phyloP scores from a whole-genome alignment of 2,797 vertebrate species.

The Danionella dracula region DNA sequence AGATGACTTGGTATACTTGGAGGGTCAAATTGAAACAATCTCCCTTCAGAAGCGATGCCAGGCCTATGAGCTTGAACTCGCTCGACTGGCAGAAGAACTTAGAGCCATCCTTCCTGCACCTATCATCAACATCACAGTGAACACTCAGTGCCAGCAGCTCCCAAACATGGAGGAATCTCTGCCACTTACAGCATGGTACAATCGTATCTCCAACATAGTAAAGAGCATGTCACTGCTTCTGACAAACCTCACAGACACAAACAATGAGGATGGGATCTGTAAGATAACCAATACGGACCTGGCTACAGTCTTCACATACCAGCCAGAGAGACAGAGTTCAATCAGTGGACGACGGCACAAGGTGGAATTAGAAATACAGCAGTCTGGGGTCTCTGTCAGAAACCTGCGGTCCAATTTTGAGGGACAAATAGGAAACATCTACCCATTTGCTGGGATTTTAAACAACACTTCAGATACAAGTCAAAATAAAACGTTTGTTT shows the following conservation, averaged over 20 bases:
- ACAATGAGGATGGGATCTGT: constrained; percentile 44
- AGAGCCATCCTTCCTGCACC: constrained; percentile 80
- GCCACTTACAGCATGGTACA: constrained; percentile 78
- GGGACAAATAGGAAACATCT: constrained; percentile 61
- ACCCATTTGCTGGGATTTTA: constrained; percentile 62
- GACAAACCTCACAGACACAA: constrained; percentile 58
- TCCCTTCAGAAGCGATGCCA: constrained; percentile 78
- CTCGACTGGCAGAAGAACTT: constrained; percentile 75
- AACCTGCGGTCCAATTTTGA: constrained; percentile 83
- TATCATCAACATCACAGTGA: constrained; percentile 78
- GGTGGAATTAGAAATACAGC: constrained; percentile 77
- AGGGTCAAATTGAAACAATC: constrained; percentile 81
- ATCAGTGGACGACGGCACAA: constrained; percentile 58
- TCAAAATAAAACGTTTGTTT: constrained; percentile 17
- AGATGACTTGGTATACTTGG: constrained; percentile 81
- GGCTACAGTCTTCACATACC: constrained; percentile 63
- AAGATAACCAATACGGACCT: constrained; percentile 65
- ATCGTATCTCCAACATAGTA: constrained; percentile 79
- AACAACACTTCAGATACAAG: constrained; percentile 29
- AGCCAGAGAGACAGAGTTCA: constrained; percentile 60
- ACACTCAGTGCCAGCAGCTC: constrained; percentile 69
- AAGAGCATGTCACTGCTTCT: constrained; percentile 82
- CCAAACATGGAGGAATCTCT: constrained; percentile 54
- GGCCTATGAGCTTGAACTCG: constrained; percentile 80
- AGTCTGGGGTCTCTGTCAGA: constrained; percentile 83